Conservation (phyloP, 2,888 invertebrate species). For the Caenorhabditis becei region DNA sequence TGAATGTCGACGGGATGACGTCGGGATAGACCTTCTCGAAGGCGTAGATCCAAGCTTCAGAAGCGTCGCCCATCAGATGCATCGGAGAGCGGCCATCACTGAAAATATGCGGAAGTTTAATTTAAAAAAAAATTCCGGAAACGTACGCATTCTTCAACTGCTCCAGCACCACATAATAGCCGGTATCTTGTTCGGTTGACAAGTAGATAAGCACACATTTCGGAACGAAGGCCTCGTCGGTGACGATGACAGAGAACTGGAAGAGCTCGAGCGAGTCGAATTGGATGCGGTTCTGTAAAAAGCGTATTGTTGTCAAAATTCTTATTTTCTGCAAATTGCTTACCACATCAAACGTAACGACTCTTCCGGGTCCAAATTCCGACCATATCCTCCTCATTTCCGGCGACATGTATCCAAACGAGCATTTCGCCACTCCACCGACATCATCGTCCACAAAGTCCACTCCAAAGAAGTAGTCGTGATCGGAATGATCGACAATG, state of each 20-base stretch:
- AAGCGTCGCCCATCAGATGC: constrained; percentile 27
- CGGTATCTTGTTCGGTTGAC: constrained; percentile 8
- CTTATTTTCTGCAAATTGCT: too few relatives aligned
- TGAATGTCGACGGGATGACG: background rate
- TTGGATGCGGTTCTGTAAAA: too few relatives aligned
- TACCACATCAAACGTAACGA: constrained; percentile 21
- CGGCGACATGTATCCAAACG: constrained; percentile 35
- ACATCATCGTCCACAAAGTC: background rate
- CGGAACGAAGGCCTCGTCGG: constrained; percentile 17
- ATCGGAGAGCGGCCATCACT: constrained; percentile 28
- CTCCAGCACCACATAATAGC: constrained; percentile 1
- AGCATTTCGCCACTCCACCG: background rate
- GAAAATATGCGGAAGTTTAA: background rate
- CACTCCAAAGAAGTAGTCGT: constrained; percentile 4
- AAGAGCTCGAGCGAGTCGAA: constrained; percentile 3
- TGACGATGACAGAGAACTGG: constrained; percentile 11
- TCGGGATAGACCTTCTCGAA: constrained; percentile 12
- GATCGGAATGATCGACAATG: constrained; percentile 21
- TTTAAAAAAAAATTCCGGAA: background rate
- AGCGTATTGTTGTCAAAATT: too few relatives aligned
- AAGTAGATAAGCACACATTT: constrained; percentile 33
- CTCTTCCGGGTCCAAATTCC: constrained; percentile 12
- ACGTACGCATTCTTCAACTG: constrained; percentile 19
- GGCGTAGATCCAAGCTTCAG: constrained; percentile 26
- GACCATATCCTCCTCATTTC: constrained; percentile 40